Base-by-base conservation (phyloP, 2,888 invertebrate genomes). In the Campoletis raptor region DNA sequence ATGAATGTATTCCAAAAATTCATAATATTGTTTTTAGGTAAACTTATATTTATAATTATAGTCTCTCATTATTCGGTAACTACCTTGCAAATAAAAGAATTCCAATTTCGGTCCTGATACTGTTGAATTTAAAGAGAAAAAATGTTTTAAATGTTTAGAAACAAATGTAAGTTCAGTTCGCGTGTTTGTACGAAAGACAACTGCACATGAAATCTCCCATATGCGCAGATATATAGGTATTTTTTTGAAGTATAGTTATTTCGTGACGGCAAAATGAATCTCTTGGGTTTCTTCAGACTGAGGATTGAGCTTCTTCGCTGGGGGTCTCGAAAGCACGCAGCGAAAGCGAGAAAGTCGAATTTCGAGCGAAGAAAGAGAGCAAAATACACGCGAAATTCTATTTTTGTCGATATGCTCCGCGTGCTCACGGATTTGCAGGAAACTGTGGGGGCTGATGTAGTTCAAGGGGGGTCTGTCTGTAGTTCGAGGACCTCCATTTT, bases 231-330 rank as follows among this genome's bases (percentile, higher is more conserved):
- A n/a, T 61, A 72, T 61, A 72, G 57, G 42, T 66, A 72, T 66
- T 36, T 12, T 9, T 52, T 78, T 42, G 52, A n/a, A 30, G 18
- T 42, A 54, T 40, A 24, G 52, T 30, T 61, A 37, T 73, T 74
- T 67, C 37, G 48, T 66, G 80, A 57, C 54, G 54, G 37, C 37
- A n/a, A 37, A 21, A 61, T 18, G 54, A 76, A 80, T 45, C 52
- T 57, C 70, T 78, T n/a, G 78, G 66, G 36, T n/a, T 42, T 21
- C 42, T 61, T 79, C 10, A 8, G 12, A 70, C 69, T 42, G 69
- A 40, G 21, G 21, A 24, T 45, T 52, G 52, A 78, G 77, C 82
- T 78, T 86, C 89, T 88, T 88, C 87, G 89, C 89, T 89, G 89
- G 89, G 89, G 89, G 89, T 89, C 88, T 83, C 18, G 78, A 37